Base-by-base conservation (phyloP, 2,888 invertebrate species). In the Tryphoninae sp. region DNA sequence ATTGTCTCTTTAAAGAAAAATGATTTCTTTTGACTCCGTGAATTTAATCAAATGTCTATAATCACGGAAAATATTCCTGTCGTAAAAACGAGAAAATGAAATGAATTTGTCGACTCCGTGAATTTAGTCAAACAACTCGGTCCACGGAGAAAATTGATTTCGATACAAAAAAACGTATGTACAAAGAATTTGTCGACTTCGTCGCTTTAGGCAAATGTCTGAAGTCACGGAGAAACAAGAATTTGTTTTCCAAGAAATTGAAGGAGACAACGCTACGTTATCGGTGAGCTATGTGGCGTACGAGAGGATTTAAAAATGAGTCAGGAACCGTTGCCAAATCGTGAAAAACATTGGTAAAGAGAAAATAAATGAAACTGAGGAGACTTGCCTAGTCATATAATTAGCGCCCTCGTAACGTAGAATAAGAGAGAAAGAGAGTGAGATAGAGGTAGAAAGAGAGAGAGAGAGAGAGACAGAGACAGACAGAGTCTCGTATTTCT, bases 331-430 rank as follows among this genome's bases (percentile, higher is more conserved):
- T 40, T 58, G 45, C 26, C 55, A 45, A 74, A 49, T 55, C 58
- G 65, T 58, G 45, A 42, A 40, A 67, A 67, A 75, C 49, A 11
- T 67, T 42, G 58, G 55, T 19, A 62, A 49, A 26, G 51, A 71
- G 11, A 49, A 72, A 59, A 51, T 40, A 61, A 78, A 58, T 26
- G 65, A 72, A 59, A 65, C 55, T 62, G 23, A 51, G 33, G 64
- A 73, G 42, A 72, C 59, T 67, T 55, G 49, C 55, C 72, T 72
- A 72, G 65, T 71, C 55, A 64, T 67, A 73, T 72, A 78, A 78
- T 78, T 72, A 72, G 72, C 33, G 71, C 13, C 40, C 42, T 58
- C 19, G 82, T 77, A 59, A 75, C 59, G 40, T 45, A 13, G 40
- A 45, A 33, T 13, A 3, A 45, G 45, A 45, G 58, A 67, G 33